Conservation (phyloP, 2,797 vertebrate species). For the Takifugu ocellatus region DNA sequence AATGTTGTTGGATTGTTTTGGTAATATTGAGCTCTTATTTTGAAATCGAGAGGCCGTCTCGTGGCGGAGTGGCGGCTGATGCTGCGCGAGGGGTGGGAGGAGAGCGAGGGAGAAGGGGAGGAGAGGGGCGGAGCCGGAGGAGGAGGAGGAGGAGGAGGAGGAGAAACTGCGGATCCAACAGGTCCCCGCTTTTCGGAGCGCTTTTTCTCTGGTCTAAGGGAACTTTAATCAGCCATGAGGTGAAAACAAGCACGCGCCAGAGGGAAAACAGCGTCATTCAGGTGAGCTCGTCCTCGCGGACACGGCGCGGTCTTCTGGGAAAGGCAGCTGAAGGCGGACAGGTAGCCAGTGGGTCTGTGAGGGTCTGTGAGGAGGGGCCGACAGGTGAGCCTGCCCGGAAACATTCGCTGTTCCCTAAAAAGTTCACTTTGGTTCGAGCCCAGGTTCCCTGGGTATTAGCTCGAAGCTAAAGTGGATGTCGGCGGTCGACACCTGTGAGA, state of each 20-base stretch:
- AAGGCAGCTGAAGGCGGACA: not conserved
- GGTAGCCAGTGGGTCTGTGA: conserved; percentile 6
- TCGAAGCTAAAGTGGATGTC: too few relatives aligned
- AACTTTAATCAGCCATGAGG: not conserved
- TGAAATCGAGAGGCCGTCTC: too few relatives aligned
- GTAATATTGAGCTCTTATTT: too few relatives aligned
- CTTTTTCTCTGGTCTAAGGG: not conserved
- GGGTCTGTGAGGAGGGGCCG: conserved; percentile 8
- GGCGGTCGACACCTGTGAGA: too few relatives aligned
- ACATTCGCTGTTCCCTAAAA: not conserved
- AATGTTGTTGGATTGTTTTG: too few relatives aligned
- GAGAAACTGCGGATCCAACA: not conserved
- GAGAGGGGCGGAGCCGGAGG: conserved; percentile 2
- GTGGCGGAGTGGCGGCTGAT: too few relatives aligned
- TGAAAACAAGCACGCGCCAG: not conserved
- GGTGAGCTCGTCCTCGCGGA: not conserved
- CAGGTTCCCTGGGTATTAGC: too few relatives aligned
- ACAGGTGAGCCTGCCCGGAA: not conserved
- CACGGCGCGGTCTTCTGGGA: rapidly evolving
- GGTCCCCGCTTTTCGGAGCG: not conserved
- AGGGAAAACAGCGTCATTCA: not conserved
- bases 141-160: too few relatives aligned
- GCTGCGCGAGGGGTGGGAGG: too few relatives aligned
- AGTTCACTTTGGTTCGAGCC: too few relatives aligned
- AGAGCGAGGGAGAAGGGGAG: conserved; percentile 35